Evolutionary conservation across 1,140 invertebrate genomes (phyloP).

Genomic region (Cotesia chilonis): DNA sequence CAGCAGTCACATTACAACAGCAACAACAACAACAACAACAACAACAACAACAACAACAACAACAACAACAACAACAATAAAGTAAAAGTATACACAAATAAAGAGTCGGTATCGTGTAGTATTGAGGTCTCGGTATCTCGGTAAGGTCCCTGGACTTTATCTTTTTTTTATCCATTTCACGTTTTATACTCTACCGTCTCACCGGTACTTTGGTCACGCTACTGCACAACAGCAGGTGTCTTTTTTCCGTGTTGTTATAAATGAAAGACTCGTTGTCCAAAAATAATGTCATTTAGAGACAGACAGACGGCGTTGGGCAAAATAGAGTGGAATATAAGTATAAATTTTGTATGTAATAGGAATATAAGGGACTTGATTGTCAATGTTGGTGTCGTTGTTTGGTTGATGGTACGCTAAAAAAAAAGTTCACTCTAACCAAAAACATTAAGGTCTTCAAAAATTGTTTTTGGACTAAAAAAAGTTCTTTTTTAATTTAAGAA

Average conservation of each 20-base stretch:
- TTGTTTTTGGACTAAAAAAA: no score
- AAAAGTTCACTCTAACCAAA: no score
- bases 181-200: neutral
- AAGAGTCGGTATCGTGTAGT: neutral
- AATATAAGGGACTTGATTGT: no score
- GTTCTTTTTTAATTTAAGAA: no score
- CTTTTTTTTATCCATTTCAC: neutral
- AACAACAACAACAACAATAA: neutral
- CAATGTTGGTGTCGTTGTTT: no score
- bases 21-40: slow-evolving; percentile 7
- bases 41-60: neutral
- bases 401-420: no score
- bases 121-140: slow-evolving; percentile 6
- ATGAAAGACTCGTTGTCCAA: slow-evolving; percentile 22
- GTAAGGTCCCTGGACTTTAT: neutral
- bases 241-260: neutral
- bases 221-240: slow-evolving; percentile 6
- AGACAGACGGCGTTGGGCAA: neutral
- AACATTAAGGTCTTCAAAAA: no score
- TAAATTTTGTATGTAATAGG: neutral
- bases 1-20: neutral
- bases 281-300: neutral
- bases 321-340: neutral
- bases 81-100: neutral
- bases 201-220: neutral